Percentiles rank a stretch among this genome's conserved stretches.
Conservation (phyloP, 2,113 vertebrate genomes). For the Prolemur simus region DNA sequence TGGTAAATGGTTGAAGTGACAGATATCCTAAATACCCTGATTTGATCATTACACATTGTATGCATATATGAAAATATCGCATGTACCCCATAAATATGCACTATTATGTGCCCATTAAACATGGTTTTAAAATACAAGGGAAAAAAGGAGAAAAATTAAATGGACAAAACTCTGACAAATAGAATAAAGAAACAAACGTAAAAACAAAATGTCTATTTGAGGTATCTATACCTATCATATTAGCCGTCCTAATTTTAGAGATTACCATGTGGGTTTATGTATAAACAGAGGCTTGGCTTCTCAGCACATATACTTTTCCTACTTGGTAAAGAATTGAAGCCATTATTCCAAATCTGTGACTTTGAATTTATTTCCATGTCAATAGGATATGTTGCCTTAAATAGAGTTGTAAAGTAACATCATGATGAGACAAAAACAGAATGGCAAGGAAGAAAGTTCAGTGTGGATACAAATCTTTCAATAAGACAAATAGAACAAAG, state of each 20-base stretch:
- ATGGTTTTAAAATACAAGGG: neutral
- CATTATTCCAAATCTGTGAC: neutral
- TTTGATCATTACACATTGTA: neutral
- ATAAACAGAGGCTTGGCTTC: neutral
- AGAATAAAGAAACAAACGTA: neutral
- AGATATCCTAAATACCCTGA: neutral
- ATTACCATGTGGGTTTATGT: neutral
- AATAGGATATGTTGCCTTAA: neutral
- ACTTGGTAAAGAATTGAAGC: neutral
- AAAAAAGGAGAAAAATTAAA: too few relatives aligned
- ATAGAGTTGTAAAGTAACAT: neutral
- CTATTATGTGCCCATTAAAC: neutral
- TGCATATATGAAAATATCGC: neutral
- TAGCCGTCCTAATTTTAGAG: neutral
- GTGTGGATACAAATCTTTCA: neutral
- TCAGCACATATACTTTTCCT: neutral
- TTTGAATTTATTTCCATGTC: constrained; percentile 4
- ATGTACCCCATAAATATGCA: neutral
- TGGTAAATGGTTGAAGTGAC: neutral
- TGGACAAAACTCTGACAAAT: neutral
- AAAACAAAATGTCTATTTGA: neutral
- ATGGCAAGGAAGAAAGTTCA: neutral
- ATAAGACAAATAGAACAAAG: neutral
- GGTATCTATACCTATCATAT: neutral
- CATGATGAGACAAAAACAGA: neutral